A percentile compares a stretch with the other conserved stretches of the same genome.
Conservation (phyloP, 2,797 vertebrate genomes). For the Notolabrus celidotus region DNA sequence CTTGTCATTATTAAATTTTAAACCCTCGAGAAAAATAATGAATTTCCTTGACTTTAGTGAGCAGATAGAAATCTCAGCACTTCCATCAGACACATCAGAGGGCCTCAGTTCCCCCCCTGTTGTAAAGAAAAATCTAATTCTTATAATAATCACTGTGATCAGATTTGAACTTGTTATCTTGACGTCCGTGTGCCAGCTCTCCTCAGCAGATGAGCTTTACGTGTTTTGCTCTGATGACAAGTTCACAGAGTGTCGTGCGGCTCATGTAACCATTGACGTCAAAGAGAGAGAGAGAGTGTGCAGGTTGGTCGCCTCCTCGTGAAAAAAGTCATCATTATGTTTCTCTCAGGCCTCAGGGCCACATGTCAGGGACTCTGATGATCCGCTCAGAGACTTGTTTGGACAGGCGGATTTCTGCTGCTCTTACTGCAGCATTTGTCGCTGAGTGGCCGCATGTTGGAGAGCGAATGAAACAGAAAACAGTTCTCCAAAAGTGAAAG, state of each 20-base stretch:
- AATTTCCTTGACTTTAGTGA: too few relatives aligned
- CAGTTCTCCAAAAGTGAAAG: not conserved
- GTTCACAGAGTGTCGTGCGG: slow-evolving; percentile 8
- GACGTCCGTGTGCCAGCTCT: not conserved
- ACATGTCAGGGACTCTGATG: slow-evolving; percentile 33
- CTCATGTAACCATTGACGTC: slow-evolving; percentile 26
- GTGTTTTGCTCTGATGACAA: slow-evolving; percentile 9
- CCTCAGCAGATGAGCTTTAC: not conserved
- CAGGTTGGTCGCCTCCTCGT: slow-evolving; percentile 34
- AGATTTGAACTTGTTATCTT: too few relatives aligned
- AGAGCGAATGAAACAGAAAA: not conserved
- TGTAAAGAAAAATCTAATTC: too few relatives aligned
- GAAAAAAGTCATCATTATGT: slow-evolving; percentile 35
- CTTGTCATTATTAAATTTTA: too few relatives aligned
- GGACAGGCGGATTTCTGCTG: slow-evolving; percentile 42
- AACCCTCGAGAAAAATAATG: too few relatives aligned
- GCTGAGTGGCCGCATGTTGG: slow-evolving; percentile 16
- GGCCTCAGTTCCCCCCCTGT: too few relatives aligned
- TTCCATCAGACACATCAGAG: too few relatives aligned
- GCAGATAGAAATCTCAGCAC: too few relatives aligned
- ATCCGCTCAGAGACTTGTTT: slow-evolving; percentile 26
- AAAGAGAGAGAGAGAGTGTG: slow-evolving; percentile 6
- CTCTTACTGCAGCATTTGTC: slow-evolving; percentile 47
- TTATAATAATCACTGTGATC: too few relatives aligned
- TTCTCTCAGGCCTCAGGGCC: slow-evolving; percentile 41